Conservation (phyloP, 2,113 vertebrate genomes). For the Prunella fulvescens region DNA sequence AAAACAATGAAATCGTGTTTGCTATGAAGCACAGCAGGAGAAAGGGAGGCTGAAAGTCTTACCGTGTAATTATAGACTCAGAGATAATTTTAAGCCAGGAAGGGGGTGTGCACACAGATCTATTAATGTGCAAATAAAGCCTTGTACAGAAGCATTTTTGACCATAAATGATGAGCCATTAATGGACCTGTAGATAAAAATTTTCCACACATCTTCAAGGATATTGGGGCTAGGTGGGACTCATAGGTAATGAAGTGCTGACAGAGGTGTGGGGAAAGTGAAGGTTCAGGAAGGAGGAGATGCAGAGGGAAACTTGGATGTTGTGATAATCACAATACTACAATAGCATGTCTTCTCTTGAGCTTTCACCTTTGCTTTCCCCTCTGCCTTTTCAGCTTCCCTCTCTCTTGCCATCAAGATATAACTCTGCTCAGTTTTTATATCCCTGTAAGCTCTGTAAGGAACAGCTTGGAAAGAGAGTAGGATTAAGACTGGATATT, state of each 20-base stretch:
- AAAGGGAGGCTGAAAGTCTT: background rate
- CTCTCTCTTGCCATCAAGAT: background rate
- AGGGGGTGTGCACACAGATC: background rate
- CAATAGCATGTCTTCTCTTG: background rate
- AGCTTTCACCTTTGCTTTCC: background rate
- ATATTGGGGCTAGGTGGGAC: background rate
- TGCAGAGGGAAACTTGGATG: background rate
- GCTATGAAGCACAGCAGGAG: background rate
- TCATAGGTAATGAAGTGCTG: background rate
- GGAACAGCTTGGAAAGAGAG: background rate
- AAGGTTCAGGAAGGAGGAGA: background rate
- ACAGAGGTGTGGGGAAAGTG: background rate
- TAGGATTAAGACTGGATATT: background rate
- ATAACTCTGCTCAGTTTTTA: background rate
- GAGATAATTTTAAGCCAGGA: conserved; percentile 16
- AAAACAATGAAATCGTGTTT: background rate
- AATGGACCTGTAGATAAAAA: background rate
- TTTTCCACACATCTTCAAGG: background rate
- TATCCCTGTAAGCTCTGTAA: background rate
- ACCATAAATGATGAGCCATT: background rate
- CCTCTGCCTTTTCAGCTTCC: background rate
- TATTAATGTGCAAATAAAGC: background rate
- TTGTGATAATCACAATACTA: no score
- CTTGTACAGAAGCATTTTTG: background rate
- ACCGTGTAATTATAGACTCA: background rate